Base-by-base conservation (phyloP, 1,140 invertebrate species). In the Brachionus koreanus region DNA sequence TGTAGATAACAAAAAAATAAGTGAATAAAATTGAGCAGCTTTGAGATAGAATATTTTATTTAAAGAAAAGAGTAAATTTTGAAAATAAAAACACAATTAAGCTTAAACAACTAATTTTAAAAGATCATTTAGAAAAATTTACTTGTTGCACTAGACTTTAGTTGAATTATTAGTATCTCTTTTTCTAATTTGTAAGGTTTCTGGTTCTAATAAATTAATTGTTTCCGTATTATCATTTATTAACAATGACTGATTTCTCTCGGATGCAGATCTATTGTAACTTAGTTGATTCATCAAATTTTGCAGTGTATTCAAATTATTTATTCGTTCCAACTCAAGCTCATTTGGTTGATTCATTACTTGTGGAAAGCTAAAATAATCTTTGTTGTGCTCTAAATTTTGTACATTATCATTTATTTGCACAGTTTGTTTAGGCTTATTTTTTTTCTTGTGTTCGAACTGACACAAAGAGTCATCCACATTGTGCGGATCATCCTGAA, bases 401-500 rank as follows among this genome's bases (percentile, higher is more conserved):
- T 35, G 25, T 29, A 42, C 33, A 72, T 72, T 37, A 9, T 23
- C 16, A 23, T 39, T 13, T 10, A 39, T 72, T 39, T 2, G 7
- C n/a, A 42, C 33, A 65, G 9, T 23, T 25, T 25, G 19, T 10
- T 72, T 72, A 42, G 63, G 63, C 3, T 72, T 42, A 42, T 72
- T 16, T 72, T 72, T 72, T 72, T 72, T 72, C 23, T 61, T 79
- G 39, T 79, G 76, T 7, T 79, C 76, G 61, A 79, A 79, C 9
- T 25, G 19, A 12, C 76, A 79, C 49, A 25, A n/a, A 3, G 33
- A 57, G 25, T 23, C 46, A n/a, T 57, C 33, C 39, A 29, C 33
- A n/a, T 42, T 61, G 6, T 79, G 76, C 16, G 75, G 75, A 33
- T 79, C 76, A 10, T 79, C 29, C 35, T 19, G n/a, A 79, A 79